Evolutionary conservation across 2,113 vertebrate species (phyloP), one percentile per base, ranked within the genome.

Genomic region (Calidris pygmaea): DNA sequence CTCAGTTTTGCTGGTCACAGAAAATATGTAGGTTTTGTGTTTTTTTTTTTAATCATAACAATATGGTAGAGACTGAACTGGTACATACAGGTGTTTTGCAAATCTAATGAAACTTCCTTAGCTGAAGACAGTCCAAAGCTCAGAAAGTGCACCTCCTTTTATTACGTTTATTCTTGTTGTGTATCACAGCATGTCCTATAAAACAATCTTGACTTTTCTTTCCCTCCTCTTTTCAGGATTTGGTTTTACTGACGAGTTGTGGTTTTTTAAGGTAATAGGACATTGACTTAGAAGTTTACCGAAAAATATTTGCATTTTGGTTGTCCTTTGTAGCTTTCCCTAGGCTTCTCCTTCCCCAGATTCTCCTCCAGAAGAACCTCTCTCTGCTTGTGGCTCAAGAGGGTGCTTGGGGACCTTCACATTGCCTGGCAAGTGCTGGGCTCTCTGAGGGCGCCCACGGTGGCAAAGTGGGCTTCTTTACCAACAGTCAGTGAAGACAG

Each of bases 1-100:
- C 0, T 39, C 0, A 0, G 3, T 52, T 87, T 85, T 85, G 18
- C 24, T 63, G 16, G 12, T 45, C 29, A 16, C 34, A 8, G 18
- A 35, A 32, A 14, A 39, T 53, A 5, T 58, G 9, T 66, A 56
- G 39, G 30, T 56, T 23, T 19, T 77, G 16, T 4, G 14, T 43
- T 43, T 16, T 43, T 15, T 41, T 20, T 21, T 48, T 71, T 68
- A 60, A 37, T 70, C 13, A 3, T 65, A 76, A 24, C 24, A 60
- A 22, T 14, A 52, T 17, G 3, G 20, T 58, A 43, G 59, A 62
- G 15, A n/a, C 4, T 14, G 15, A 90, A 60, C 4, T 70, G 22
- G 6, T 47, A 37, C 7, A 4, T 74, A 17, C 3, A 34, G 14
- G 8, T 14, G 10, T 26, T 19, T 37, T 76, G 26, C 3, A 9